Evolutionary conservation across 2,797 vertebrate genomes (phyloP), one percentile per base, ranked within the genome.

Genomic region (Varecia variegata): DNA sequence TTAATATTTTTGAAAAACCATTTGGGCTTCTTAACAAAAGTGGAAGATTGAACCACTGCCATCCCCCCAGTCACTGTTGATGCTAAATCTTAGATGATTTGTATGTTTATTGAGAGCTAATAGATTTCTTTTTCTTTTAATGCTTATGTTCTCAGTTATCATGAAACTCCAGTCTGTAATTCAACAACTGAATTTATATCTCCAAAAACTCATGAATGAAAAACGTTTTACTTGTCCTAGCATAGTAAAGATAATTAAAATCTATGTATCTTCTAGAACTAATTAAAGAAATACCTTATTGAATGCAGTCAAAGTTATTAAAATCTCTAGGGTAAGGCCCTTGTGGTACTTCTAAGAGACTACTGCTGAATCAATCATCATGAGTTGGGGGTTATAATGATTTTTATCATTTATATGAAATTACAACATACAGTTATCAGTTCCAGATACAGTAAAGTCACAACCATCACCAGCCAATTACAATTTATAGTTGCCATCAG

Each of bases 191-290:
- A 93, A 92, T 90, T 76, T 84, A 0, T 86, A 87, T 67, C 65
- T 87, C 40, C 12, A 47, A 93, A 73, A n/a, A 43, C 2, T 89
- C 14, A 67, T 43, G 32, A 25, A 14, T 81, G 4, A 8, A 84
- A 87, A 92, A 60, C 73, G 18, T 17, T 76, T 87, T 85, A 30
- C 56, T 87, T 84, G 38, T 71, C 35, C 15, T 40, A 76, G 23
- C 35, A n/a, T n/a, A 77, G 15, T 71, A 58, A 95, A 58, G 79
- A 73, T 43, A 88, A 80, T 82, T 62, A 58, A 95, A 86, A 92
- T 38, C 7, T 35, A n/a, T 45, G 30, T 12, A 76, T 84, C 13
- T 60, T 81, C 56, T 38, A 30, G 77, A 58, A 54, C 10, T 84
- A 43, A 43, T 93, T 80, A 76, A 50, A 80, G 18, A 65, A 94